These are phyloP conservation scores for Hypotaenidia philippensis DNA, from an alignment of 2,797 vertebrate genomes.

Conservation along the genomic window DNA sequence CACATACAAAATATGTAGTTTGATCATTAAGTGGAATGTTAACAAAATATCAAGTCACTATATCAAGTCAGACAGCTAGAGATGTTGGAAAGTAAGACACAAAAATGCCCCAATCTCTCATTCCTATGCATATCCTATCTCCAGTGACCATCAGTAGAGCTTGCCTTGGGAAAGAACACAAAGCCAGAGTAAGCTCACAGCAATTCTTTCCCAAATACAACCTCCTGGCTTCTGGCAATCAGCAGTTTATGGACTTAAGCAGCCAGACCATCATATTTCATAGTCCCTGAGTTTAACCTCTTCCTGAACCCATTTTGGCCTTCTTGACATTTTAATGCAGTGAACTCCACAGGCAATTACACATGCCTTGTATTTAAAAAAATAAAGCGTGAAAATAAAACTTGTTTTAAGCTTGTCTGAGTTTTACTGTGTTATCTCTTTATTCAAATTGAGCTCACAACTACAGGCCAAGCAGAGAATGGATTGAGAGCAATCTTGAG, in stretches of 20 bases:
- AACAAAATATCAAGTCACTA: neutral
- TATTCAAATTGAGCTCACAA: neutral
- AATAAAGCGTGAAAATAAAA: accelerated
- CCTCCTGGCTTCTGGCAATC: constrained; percentile 32
- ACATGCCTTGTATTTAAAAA: neutral
- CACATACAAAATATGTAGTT: neutral
- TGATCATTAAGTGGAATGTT: neutral
- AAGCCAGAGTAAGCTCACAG: constrained; percentile 43
- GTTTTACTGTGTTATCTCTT: neutral
- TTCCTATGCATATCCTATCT: constrained; percentile 39
- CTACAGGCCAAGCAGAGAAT: too few species aligned
- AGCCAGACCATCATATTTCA: constrained; percentile 25
- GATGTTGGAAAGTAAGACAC: neutral
- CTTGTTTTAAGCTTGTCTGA: neutral
- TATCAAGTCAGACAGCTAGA: neutral
- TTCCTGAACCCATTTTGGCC: neutral
- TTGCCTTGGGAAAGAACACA: constrained; percentile 61
- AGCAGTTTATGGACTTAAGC: constrained; percentile 22
- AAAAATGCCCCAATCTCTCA: neutral
- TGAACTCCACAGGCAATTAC: neutral
- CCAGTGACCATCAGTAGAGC: constrained; percentile 62
- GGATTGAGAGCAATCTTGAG: too few species aligned
- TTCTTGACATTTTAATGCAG: neutral
- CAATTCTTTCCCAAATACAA: constrained; percentile 55
- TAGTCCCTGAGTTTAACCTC: neutral